phyloP scores from a whole-genome alignment of 2,797 vertebrate species.

The Allobates femoralis region DNA sequence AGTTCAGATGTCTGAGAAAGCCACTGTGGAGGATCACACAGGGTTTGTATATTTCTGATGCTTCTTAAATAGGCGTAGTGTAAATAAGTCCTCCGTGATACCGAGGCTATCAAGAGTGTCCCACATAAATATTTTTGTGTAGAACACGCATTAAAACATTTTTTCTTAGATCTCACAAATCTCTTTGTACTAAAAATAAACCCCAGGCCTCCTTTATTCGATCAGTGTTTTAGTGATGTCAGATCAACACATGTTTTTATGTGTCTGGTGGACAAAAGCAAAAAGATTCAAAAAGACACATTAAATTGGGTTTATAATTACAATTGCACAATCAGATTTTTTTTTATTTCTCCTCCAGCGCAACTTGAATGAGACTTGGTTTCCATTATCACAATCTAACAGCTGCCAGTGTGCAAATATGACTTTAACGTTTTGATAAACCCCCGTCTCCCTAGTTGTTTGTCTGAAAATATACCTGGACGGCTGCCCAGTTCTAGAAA shows the following conservation, averaged over 20 bases:
- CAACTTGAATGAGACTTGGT: conserved; percentile 1
- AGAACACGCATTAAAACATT: conserved; percentile 48
- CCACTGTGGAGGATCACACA: conserved; percentile 49
- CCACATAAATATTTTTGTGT: conserved; percentile 54
- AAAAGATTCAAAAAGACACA: background rate
- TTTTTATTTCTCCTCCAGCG: conserved; percentile 8
- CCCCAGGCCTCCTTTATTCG: background rate
- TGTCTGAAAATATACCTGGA: conserved; percentile 81
- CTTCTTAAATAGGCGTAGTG: conserved; percentile 31
- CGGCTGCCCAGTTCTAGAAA: conserved; percentile 75
- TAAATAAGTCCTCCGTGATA: conserved; percentile 53
- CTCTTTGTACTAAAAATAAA: conserved; percentile 58
- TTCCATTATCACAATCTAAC: conserved; percentile 29
- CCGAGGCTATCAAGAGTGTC: conserved; percentile 21
- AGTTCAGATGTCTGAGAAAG: conserved; percentile 25
- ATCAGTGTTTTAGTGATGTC: conserved; percentile 32
- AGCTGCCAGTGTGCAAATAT: conserved; percentile 19
- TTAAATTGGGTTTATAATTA: conserved; percentile 14
- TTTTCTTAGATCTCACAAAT: conserved; percentile 43
- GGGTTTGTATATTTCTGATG: conserved; percentile 51
- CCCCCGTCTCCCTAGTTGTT: conserved; percentile 52
- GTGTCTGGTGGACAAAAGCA: conserved; percentile 28
- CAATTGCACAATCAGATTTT: conserved; percentile 14
- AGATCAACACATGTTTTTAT: conserved; percentile 47
- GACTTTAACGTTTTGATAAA: conserved; percentile 46